Evolutionary conservation across 2,888 invertebrate genomes (phyloP).

Genomic region (Tiphia femorata): DNA sequence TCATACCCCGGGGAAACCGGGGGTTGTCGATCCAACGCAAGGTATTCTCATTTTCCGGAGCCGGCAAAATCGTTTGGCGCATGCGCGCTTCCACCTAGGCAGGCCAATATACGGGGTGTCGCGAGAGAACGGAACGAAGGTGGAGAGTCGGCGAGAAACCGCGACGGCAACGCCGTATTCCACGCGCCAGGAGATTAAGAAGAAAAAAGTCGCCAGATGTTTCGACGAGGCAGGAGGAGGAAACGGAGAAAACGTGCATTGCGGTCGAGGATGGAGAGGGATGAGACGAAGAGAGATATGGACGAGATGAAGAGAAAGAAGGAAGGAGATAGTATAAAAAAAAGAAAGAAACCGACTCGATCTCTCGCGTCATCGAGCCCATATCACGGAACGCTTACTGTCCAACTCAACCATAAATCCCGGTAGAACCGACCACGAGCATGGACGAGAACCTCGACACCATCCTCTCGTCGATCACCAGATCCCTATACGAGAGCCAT

Average conservation of each 20-base stretch:
- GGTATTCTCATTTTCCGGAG: conserved; percentile 45
- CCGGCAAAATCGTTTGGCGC: conserved; percentile 32
- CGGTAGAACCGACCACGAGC: neutral
- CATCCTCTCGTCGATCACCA: neutral
- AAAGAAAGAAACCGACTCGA: neutral
- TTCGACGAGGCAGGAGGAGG: neutral
- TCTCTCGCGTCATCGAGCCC: no score
- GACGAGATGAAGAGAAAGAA: neutral
- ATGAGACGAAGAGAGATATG: no score
- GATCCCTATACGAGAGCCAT: neutral
- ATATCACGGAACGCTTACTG: no score
- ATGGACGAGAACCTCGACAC: no score
- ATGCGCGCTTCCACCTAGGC: no score
- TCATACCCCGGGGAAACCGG: conserved; percentile 41
- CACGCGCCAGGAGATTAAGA: no score
- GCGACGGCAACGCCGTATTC: neutral
- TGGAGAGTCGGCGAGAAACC: neutral
- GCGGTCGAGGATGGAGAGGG: neutral
- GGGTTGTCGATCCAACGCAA: conserved; percentile 47
- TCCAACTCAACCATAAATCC: neutral
- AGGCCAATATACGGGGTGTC: neutral
- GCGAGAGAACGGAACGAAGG: neutral
- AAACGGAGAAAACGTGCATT: neutral
- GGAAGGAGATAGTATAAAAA: neutral
- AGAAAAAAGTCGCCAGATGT: no score